These are phyloP conservation scores for Mya arenaria DNA, from an alignment of 1,140 invertebrate genomes.

Conservation along the genomic window DNA sequence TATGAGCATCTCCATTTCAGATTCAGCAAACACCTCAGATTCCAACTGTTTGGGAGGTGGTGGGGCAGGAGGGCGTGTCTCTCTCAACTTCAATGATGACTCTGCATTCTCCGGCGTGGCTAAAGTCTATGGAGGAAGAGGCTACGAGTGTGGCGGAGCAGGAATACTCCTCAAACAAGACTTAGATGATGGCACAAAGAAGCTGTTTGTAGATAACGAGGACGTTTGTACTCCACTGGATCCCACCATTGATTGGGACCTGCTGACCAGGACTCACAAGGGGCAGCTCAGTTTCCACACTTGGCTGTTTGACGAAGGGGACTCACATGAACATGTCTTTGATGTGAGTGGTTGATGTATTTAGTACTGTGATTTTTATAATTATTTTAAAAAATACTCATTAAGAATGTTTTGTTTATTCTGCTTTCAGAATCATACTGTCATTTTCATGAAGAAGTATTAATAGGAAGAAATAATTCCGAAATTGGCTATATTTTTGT, in stretches of 20 bases:
- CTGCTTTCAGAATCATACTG: too few relatives aligned
- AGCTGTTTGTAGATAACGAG: conserved; percentile 65
- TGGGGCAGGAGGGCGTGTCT: conserved; percentile 69
- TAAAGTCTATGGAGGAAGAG: conserved; percentile 63
- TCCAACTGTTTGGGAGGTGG: conserved; percentile 68
- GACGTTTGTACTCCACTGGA: conserved; percentile 61
- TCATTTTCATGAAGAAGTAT: too few relatives aligned
- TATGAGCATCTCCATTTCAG: too few relatives aligned
- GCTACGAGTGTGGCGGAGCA: conserved; percentile 71
- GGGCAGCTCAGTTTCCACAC: conserved; percentile 71
- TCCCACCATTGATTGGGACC: conserved; percentile 59
- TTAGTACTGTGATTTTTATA: too few relatives aligned
- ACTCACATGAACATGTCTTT: conserved; percentile 49
- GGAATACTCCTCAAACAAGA: conserved; percentile 65
- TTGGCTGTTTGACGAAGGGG: conserved; percentile 67
- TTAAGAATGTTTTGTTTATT: too few relatives aligned
- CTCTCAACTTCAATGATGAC: conserved; percentile 63
- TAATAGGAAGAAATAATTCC: not conserved
- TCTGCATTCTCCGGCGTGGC: conserved; percentile 57
- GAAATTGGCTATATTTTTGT: not conserved
- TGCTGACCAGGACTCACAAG: conserved; percentile 60
- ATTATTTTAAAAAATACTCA: too few relatives aligned
- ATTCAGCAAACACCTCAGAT: too few relatives aligned
- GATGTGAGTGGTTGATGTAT: conserved; percentile 22
- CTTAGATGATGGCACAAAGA: conserved; percentile 48